A percentile compares a stretch with the other conserved stretches of the same genome.
Conservation (phyloP, 2,888 invertebrate genomes). For the Dryococelus australis region DNA sequence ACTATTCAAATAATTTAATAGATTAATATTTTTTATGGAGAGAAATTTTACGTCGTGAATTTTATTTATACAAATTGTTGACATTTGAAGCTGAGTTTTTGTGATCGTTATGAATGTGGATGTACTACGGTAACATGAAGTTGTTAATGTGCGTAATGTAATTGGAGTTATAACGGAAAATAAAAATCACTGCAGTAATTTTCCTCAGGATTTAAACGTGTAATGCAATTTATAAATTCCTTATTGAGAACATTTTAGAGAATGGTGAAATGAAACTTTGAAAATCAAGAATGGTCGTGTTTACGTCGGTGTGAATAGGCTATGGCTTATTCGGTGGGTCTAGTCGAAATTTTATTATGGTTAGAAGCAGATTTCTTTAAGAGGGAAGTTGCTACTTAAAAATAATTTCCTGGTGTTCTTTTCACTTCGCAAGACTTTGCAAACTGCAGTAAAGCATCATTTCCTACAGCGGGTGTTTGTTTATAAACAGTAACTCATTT, state of each 20-base stretch:
- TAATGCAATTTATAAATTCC: not conserved
- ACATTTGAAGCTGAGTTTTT: not conserved
- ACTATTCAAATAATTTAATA: not conserved
- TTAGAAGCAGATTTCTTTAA: not conserved
- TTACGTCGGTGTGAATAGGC: slow-evolving; percentile 40
- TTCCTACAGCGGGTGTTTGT: not conserved
- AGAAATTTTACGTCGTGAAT: not conserved
- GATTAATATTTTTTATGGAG: not conserved
- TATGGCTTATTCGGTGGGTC: slow-evolving; percentile 44
- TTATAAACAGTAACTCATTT: not conserved
- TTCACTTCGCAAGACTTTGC: not conserved
- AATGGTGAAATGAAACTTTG: slow-evolving; percentile 29
- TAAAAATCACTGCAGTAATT: not conserved
- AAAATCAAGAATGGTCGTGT: slow-evolving; percentile 35
- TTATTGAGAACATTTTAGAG: not conserved
- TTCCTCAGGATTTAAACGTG: not conserved
- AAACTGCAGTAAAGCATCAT: not conserved
- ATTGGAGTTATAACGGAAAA: not conserved
- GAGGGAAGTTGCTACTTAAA: not conserved
- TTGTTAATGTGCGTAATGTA: not conserved
- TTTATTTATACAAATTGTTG: not conserved
- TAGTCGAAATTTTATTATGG: slow-evolving; percentile 5
- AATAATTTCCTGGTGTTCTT: not conserved
- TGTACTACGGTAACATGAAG: not conserved
- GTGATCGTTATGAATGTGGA: not conserved